Evolutionary conservation across 2,113 vertebrate genomes (phyloP).

Genomic region (Chauna torquata): DNA sequence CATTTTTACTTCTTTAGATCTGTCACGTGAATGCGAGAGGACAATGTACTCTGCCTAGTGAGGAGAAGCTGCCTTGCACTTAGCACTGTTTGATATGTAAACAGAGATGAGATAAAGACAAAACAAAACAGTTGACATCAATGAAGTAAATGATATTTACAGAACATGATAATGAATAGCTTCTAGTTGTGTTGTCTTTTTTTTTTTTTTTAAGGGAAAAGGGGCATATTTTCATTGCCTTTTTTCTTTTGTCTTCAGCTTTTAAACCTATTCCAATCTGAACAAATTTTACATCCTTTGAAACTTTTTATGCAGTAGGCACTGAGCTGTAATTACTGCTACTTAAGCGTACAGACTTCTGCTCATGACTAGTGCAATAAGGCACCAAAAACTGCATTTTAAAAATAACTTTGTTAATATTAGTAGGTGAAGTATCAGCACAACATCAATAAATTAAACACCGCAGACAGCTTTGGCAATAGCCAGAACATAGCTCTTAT

Average conservation of each 20-base stretch:
- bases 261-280: background rate
- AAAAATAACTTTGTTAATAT: background rate
- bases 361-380: background rate
- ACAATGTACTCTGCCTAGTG: background rate
- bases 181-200: background rate
- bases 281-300: background rate
- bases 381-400: background rate
- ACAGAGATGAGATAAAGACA: conserved; percentile 58
- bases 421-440: background rate
- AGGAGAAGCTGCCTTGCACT: conserved; percentile 23
- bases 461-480: background rate
- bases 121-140: conserved; percentile 47
- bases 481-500: conserved; percentile 5
- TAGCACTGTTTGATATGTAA: conserved; percentile 46
- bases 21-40: conserved; percentile 8
- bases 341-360: background rate
- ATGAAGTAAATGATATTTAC: background rate
- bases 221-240: background rate
- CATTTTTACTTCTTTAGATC: background rate
- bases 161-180: background rate
- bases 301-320: background rate
- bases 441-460: background rate
- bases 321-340: background rate
- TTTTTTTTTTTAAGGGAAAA: conserved; percentile 1
- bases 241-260: background rate